A percentile compares a stretch with the other conserved stretches of the same genome.
Evolutionary conservation across 2,797 vertebrate genomes (phyloP).

Genomic region (Ceyx erithaca): DNA sequence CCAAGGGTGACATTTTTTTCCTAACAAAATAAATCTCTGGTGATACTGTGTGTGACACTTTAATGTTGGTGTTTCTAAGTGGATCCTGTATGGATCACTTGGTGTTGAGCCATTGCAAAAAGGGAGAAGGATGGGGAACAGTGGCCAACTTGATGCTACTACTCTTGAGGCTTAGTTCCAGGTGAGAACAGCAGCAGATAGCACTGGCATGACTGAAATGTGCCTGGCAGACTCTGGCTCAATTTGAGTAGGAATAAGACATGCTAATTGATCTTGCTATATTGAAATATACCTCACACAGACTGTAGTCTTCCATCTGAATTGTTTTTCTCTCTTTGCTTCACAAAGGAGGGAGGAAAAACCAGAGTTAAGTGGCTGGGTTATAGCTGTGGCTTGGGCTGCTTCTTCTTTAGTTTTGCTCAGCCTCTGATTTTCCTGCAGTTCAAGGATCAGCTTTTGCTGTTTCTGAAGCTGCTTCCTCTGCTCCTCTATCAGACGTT

Average conservation of each 20-base stretch:
- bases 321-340: neutral
- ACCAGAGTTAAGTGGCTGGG: neutral
- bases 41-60: neutral
- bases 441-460: slow-evolving; percentile 82
- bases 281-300: slow-evolving; percentile 29
- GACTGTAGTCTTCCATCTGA: neutral
- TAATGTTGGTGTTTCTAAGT: neutral
- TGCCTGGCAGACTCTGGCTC: neutral
- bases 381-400: slow-evolving; percentile 23
- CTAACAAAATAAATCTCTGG: neutral
- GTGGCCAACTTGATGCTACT: neutral
- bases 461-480: slow-evolving; percentile 88
- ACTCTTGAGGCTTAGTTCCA: neutral
- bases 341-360: too few species aligned
- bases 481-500: slow-evolving; percentile 86
- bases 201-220: neutral
- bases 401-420: slow-evolving; percentile 73
- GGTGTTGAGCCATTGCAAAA: neutral
- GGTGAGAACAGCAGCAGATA: neutral
- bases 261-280: neutral
- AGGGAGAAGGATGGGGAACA: neutral
- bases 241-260: neutral
- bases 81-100: neutral
- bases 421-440: slow-evolving; percentile 82
- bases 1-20: neutral